A percentile compares a stretch with the other conserved stretches of the same genome.
Evolutionary conservation across 2,797 vertebrate species (phyloP).

Genomic region (Podarcis lilfordi): DNA sequence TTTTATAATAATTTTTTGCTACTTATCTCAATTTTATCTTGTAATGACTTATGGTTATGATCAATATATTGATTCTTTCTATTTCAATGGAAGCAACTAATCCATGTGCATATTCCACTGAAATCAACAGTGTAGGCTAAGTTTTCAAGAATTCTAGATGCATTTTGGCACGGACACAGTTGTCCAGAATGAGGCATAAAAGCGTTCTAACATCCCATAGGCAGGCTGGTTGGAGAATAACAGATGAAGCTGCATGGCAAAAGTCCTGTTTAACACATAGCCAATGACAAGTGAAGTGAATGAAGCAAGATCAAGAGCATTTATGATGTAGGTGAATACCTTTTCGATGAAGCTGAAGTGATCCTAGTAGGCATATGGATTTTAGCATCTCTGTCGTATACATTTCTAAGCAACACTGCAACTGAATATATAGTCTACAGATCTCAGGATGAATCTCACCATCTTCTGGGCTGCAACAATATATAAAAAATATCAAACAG

Average conservation of each 20-base stretch:
- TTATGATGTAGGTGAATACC: conserved; percentile 76
- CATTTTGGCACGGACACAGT: not conserved
- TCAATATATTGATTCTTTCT: not conserved
- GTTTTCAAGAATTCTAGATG: not conserved
- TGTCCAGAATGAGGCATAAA: not conserved
- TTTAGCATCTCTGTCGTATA: conserved; percentile 99
- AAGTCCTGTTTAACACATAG: not conserved
- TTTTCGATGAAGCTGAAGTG: conserved; percentile 96
- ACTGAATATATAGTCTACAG: conserved; percentile 95
- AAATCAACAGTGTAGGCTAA: not conserved
- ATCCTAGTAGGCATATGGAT: conserved; percentile 94
- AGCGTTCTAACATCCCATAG: not conserved
- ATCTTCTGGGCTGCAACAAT: conserved; percentile 89
- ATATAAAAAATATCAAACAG: conserved; percentile 48
- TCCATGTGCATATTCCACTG: not conserved
- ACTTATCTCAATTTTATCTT: not conserved
- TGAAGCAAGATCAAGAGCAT: not conserved
- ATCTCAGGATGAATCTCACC: conserved; percentile 99
- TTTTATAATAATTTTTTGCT: not conserved
- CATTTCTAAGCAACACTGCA: conserved; percentile 99
- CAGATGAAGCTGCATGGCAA: not conserved
- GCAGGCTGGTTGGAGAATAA: not conserved
- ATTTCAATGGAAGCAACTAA: not conserved
- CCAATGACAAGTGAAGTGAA: not conserved
- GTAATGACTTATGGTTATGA: not conserved